Evolutionary conservation across 2,888 invertebrate genomes (phyloP), one percentile per base, ranked within the genome.

Genomic region (Euproctis similis): DNA sequence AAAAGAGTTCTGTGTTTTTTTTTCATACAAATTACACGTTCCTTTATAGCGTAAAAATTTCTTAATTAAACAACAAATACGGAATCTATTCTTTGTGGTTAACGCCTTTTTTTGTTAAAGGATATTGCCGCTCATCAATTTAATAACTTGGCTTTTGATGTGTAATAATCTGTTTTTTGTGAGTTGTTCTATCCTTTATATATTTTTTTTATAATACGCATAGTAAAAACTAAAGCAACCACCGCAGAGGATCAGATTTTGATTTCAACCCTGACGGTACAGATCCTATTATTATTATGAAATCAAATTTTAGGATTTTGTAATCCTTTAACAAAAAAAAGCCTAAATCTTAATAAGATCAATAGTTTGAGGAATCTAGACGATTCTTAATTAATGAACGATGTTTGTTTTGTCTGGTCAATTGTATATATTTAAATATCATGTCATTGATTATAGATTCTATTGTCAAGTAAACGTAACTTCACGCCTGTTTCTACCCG

Each of bases 61-160:
- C 53, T 74, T 76, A 78, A 78, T 78, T 77, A 76, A 74, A 77
- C 71, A 71, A 50, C 67, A 72, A 77, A 73, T 70, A 71, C 60
- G 59, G n/a, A 64, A 58, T 62, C 62, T 49, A 65, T 74, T 73
- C 64, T 68, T 67, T 47, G 62, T 59, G 68, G 68, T 73, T 70
- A 71, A 71, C 76, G 70, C 68, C 65, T 72, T 74, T 72, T 19
- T 72, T 71, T 70, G 53, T 66, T 43, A 67, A 69, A 66, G 65
- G 57, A 52, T 63, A 66, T 60, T 53, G 72, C 76, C 73, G 74
- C 75, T 74, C 71, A 70, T 73, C 70, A 72, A 70, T 75, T 69
- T 73, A 70, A 75, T 73, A 70, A 76, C 68, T 68, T 48, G 48
- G 39, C 52, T 67, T 63, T 65, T 64, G 59, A 58, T 63, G 57